phyloP scores from a whole-genome alignment of 2,797 vertebrate genomes.

The Champsocephalus gunnari region DNA sequence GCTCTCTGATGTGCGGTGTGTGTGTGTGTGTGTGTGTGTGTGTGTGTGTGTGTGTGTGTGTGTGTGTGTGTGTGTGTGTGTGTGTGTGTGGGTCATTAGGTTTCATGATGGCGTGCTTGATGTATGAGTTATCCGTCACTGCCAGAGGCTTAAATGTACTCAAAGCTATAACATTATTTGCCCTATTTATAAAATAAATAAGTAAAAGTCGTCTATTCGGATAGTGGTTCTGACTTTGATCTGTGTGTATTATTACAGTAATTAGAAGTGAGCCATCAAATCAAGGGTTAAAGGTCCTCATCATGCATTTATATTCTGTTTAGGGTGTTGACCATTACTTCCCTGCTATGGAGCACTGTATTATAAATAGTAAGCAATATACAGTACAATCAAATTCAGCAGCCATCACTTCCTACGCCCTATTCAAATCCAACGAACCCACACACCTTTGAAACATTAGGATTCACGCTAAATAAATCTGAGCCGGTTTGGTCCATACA shows the following conservation, averaged over 20 bases:
- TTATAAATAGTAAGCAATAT: background rate
- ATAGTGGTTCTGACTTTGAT: constrained; percentile 14
- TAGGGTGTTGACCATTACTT: background rate
- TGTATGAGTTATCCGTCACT: constrained; percentile 27
- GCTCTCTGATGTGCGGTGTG: constrained; percentile 21
- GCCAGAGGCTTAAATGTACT: constrained; percentile 16
- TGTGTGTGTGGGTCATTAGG: constrained; percentile 15
- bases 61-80: background rate
- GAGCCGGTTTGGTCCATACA: constrained; percentile 13
- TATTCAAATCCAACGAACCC: background rate
- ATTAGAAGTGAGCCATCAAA: constrained; percentile 25
- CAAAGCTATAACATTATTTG: constrained; percentile 23
- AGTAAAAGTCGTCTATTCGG: background rate
- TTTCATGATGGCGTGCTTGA: constrained; percentile 35
- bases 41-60: background rate
- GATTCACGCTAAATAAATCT: constrained; percentile 30
- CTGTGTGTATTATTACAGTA: background rate
- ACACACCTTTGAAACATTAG: background rate
- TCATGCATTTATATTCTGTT: constrained; percentile 28
- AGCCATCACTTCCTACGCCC: too few species aligned
- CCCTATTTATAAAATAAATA: background rate
- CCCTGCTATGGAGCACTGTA: too few species aligned
- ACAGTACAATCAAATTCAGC: background rate
- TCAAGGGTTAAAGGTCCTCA: constrained; percentile 10
- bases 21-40: constrained; percentile 3